Evolutionary conservation across 2,113 vertebrate genomes (phyloP), one percentile per base, ranked within the genome.

Genomic region (Calyptomena viridis): DNA sequence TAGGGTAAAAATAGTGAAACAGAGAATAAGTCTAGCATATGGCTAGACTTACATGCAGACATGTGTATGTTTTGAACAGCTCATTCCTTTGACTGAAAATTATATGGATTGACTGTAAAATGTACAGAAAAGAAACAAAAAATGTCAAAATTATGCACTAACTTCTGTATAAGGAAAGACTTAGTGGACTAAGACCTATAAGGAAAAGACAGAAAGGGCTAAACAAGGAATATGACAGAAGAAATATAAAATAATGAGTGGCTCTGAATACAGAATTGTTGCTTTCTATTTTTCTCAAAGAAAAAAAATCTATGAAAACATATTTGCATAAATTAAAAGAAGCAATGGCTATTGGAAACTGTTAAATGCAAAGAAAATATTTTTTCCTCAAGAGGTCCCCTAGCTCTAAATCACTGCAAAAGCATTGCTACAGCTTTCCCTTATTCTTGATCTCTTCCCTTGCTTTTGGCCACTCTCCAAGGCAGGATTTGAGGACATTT

Each of bases 401-500:
- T 59, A 88, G 31, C 27, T 35, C 23, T 88, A 90, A 86, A 86
- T 84, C 72, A 86, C 63, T 73, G 72, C n/a, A 92, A 67, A 95
- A 80, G 11, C 49, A 49, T 56, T 63, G 33, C 24, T 93, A 20
- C 24, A 82, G 37, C 35, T 90, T 93, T 92, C 5, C 21, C 31
- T 33, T 73, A 14, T 44, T 93, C 75, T 80, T 88, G 92, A 73
- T 90, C 49, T 95, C 62, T 79, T 83, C 19, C 20, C 15, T 62
- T 90, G 44, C 6, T 83, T 86, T 88, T 90, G 75, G 35, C 27
- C 19, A 20, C 21, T 75, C 50, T 90, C 91, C 68, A 90, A 77
- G 72, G 50, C 14, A 89, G 59, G 68, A 90, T 94, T 86, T 87
- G 63, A 94, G 50, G 63, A 76, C 83, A 73, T 93, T 93, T 87